These are phyloP conservation scores for Ormyrus nitidulus DNA, from an alignment of 2,888 invertebrate species.

Conservation along the genomic window DNA sequence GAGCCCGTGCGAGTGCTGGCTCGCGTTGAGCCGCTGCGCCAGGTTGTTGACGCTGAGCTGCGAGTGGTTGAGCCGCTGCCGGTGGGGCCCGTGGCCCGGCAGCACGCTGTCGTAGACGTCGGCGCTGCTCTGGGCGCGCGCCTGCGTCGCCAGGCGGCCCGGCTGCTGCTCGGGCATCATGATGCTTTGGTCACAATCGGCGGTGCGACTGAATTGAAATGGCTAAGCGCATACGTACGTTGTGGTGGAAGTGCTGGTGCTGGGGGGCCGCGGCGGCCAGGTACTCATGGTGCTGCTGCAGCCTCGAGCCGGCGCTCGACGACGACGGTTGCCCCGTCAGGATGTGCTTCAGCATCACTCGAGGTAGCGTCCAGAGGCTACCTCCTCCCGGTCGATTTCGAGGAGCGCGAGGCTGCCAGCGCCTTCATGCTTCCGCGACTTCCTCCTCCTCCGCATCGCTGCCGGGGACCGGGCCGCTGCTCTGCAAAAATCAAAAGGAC, in stretches of 20 bases:
- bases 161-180: constrained; percentile 58
- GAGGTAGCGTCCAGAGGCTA: constrained; percentile 42
- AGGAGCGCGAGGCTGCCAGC: not conserved
- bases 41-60: constrained; percentile 75
- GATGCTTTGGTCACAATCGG: too few species aligned
- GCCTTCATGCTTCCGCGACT: not conserved
- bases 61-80: constrained; percentile 71
- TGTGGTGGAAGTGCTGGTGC: constrained; percentile 60
- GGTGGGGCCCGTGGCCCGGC: constrained; percentile 11
- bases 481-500: constrained; percentile 62
- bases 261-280: constrained; percentile 58
- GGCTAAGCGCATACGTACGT: too few species aligned
- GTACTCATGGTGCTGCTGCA: constrained; percentile 67
- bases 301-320: constrained; percentile 76
- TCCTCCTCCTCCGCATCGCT: constrained; percentile 62
- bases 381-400: constrained; percentile 31
- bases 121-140: constrained; percentile 59
- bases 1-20: constrained; percentile 65
- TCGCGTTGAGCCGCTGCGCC: constrained; percentile 69
- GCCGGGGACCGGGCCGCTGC: constrained; percentile 62
- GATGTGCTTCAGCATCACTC: constrained; percentile 85
- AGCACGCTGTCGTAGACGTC: constrained; percentile 71
- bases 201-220: too few species aligned
- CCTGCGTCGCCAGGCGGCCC: constrained; percentile 55
- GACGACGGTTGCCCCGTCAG: constrained; percentile 78